These are phyloP conservation scores for Riparia riparia DNA, from an alignment of 2,113 vertebrate species.

Conservation along the genomic window DNA sequence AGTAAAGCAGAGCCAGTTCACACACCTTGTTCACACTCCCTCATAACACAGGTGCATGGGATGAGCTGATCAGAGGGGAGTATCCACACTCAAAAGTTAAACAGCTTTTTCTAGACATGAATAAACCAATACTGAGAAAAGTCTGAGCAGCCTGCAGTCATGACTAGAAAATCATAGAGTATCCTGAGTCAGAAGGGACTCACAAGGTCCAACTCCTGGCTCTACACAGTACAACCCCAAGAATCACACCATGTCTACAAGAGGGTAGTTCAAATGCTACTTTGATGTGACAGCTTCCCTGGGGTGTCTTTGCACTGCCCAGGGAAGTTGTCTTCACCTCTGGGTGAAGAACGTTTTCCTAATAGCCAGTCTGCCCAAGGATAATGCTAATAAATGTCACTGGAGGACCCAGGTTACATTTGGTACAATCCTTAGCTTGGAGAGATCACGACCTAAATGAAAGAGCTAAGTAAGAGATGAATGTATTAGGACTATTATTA, in stretches of 20 bases:
- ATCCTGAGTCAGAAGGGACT: rapidly evolving
- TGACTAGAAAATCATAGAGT: neutral
- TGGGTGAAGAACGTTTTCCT: neutral
- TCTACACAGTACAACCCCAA: neutral
- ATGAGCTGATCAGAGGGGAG: neutral
- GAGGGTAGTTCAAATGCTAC: neutral
- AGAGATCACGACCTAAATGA: neutral
- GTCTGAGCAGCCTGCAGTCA: neutral
- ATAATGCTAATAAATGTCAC: neutral
- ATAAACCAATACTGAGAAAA: neutral
- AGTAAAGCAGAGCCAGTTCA: neutral
- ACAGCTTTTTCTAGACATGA: neutral
- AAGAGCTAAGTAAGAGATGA: neutral
- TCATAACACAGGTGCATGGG: neutral
- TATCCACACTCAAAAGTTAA: neutral
- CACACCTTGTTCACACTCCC: neutral
- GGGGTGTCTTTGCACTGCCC: neutral
- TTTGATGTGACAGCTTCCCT: neutral
- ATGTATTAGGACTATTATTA: neutral
- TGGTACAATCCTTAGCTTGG: neutral
- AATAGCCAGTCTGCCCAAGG: neutral
- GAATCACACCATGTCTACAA: neutral
- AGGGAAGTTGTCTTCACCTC: too few relatives aligned
- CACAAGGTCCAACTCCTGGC: neutral
- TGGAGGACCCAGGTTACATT: neutral